Evolutionary conservation across 2,113 vertebrate genomes (phyloP).

Genomic region (Psephotus haematonotus): DNA sequence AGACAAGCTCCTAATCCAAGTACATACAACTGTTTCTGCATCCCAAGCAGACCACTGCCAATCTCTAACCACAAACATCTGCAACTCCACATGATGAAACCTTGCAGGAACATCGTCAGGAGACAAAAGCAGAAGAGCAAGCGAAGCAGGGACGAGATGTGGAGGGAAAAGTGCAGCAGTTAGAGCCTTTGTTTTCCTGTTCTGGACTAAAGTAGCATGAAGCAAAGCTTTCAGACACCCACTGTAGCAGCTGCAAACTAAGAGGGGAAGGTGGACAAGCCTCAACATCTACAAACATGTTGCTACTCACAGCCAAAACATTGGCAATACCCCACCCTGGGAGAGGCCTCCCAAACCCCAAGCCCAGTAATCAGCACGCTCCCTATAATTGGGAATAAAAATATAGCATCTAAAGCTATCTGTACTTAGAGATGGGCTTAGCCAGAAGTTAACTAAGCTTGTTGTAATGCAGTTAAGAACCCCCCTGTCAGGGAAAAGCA

Average conservation of each 20-base stretch:
- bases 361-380: not conserved
- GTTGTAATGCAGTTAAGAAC: not conserved
- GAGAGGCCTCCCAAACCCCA: conserved; percentile 18
- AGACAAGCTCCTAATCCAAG: not conserved
- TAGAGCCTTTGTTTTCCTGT: not conserved
- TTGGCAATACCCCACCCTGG: not conserved
- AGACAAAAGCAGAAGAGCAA: not conserved
- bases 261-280: not conserved
- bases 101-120: not conserved
- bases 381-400: conserved; percentile 17
- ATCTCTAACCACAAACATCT: not conserved
- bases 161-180: not conserved
- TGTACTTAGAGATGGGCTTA: not conserved
- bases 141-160: not conserved
- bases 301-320: not conserved
- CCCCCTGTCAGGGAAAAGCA: not conserved
- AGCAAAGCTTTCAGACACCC: not conserved
- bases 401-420: not conserved
- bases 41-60: not conserved
- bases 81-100: not conserved
- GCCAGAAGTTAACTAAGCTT: not conserved
- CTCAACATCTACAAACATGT: rapidly evolving
- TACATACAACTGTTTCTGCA: not conserved
- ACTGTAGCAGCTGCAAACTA: not conserved
- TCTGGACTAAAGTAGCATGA: not conserved